phyloP scores from a whole-genome alignment of 2,888 invertebrate genomes.

The Calliphora vomitoria region DNA sequence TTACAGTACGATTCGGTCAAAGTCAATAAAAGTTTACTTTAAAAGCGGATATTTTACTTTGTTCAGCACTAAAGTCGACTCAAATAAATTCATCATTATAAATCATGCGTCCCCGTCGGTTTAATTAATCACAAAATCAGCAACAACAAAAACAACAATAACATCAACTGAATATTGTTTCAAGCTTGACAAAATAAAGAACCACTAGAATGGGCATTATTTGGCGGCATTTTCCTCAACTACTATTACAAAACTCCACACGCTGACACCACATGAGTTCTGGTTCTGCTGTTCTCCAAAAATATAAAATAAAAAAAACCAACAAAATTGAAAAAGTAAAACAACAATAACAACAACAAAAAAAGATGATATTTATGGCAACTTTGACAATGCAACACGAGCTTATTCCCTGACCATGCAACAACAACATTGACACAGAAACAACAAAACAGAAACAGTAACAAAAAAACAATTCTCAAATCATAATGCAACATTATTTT shows the following conservation, averaged over 20 bases:
- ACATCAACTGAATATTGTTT: slow-evolving; percentile 54
- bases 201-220: slow-evolving; percentile 19
- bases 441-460: slow-evolving; percentile 48
- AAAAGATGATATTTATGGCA: slow-evolving; percentile 82
- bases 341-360: slow-evolving; percentile 35
- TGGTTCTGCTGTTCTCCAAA: slow-evolving; percentile 56
- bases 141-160: slow-evolving; percentile 35
- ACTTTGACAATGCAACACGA: slow-evolving; percentile 80
- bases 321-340: slow-evolving; percentile 32
- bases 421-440: slow-evolving; percentile 74
- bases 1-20: slow-evolving; percentile 55
- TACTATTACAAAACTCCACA: slow-evolving; percentile 68
- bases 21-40: slow-evolving; percentile 66
- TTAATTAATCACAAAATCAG: slow-evolving; percentile 75
- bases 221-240: slow-evolving; percentile 69
- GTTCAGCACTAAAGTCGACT: slow-evolving; percentile 56
- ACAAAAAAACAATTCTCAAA: slow-evolving; percentile 59
- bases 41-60: slow-evolving; percentile 70
- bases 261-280: slow-evolving; percentile 73
- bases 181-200: slow-evolving; percentile 13
- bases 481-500: slow-evolving; percentile 72
- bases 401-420: slow-evolving; percentile 73
- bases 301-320: slow-evolving; percentile 22
- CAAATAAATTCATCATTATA: slow-evolving; percentile 84
- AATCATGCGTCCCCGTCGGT: slow-evolving; percentile 80